These are phyloP conservation scores for Eudasyphora cyanicolor DNA, from an alignment of 2,888 invertebrate genomes.

Conservation along the genomic window DNA sequence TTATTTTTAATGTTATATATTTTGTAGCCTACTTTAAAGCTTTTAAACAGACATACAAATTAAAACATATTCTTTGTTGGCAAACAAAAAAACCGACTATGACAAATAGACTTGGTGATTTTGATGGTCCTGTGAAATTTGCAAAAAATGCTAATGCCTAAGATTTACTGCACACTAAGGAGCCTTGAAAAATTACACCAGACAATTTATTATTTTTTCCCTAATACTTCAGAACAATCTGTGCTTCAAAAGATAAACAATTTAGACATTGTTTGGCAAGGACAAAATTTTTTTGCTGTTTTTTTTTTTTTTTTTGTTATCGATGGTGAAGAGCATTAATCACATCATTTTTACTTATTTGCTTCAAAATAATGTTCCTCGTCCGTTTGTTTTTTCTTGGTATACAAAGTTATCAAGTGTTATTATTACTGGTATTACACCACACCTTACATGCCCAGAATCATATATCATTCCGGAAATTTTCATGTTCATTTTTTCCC, in stretches of 20 bases:
- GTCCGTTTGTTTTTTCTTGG: not conserved
- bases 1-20: too few relatives aligned
- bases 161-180: not conserved
- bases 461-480: not conserved
- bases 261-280: constrained; percentile 1
- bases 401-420: not conserved
- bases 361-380: not conserved
- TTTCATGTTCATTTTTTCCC: not conserved
- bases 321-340: not conserved
- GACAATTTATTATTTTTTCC: not conserved
- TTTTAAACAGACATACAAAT: not conserved
- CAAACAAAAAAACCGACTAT: not conserved
- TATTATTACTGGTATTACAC: not conserved
- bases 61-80: not conserved
- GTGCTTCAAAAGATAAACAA: not conserved
- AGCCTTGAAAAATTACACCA: not conserved
- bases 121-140: constrained; percentile 25
- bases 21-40: not conserved
- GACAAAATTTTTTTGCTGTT: not conserved
- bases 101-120: not conserved
- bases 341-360: not conserved
- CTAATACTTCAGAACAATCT: not conserved
- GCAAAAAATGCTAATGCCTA: not conserved
- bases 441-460: not conserved
- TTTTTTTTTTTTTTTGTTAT: too few relatives aligned